Percentiles rank a stretch among this genome's conserved stretches.
phyloP scores from a whole-genome alignment of 2,888 invertebrate genomes.

The Crocallis elinguaria region DNA sequence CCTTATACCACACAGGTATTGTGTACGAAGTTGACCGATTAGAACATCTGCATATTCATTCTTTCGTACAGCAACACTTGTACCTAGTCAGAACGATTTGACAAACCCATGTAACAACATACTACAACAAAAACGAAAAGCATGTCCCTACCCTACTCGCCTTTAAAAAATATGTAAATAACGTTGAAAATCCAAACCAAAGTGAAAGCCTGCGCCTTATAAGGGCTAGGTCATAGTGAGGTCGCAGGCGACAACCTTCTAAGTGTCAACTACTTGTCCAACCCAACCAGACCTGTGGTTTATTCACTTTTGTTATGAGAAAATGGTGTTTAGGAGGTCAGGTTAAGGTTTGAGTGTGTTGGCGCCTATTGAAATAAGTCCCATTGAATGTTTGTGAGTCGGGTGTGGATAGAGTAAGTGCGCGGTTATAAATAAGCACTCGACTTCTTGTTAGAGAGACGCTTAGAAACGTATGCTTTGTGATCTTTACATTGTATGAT shows the following conservation, averaged over 20 bases:
- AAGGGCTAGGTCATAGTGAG: conserved; percentile 44
- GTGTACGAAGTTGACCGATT: not conserved
- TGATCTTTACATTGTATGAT: conserved; percentile 6
- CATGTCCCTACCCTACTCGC: conserved; percentile 8
- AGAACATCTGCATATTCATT: too few species aligned
- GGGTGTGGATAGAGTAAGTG: conserved; percentile 15
- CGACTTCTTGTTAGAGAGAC: conserved; percentile 7
- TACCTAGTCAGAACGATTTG: conserved; percentile 15
- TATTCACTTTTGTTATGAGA: conserved; percentile 21
- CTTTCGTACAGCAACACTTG: conserved; percentile 8
- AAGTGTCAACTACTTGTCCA: conserved; percentile 41
- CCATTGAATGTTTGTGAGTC: conserved; percentile 40
- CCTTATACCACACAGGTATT: too few species aligned
- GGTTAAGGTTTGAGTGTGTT: conserved; percentile 17
- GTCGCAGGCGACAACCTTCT: conserved; percentile 39
- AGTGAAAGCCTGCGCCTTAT: conserved; percentile 47
- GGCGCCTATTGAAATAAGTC: conserved; percentile 44
- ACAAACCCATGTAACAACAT: not conserved
- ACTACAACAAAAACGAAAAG: conserved; percentile 10
- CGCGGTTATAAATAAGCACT: conserved; percentile 18
- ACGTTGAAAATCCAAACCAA: conserved; percentile 32
- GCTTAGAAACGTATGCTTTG: conserved; percentile 9
- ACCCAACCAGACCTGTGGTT: conserved; percentile 31
- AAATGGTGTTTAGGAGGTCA: conserved; percentile 23
- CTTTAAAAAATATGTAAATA: conserved; percentile 28